A percentile compares a stretch with the other conserved stretches of the same genome.
Conservation (phyloP, 2,113 vertebrate genomes). For the Labeo catla region DNA sequence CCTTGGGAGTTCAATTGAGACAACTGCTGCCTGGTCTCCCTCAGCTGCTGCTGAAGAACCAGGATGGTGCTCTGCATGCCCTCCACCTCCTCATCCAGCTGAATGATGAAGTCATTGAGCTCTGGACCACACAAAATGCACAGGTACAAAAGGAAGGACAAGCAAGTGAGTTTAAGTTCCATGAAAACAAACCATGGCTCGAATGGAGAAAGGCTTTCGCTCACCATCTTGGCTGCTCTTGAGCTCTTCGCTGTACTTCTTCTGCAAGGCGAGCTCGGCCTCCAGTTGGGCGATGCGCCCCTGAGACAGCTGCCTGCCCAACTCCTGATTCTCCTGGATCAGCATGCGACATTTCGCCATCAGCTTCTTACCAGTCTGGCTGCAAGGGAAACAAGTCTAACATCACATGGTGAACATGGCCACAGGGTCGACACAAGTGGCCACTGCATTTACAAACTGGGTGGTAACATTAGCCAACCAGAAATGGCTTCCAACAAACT, state of each 20-base stretch:
- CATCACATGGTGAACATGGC: conserved; percentile 89
- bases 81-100: conserved; percentile 98
- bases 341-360: conserved; percentile 99
- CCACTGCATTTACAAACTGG: conserved; percentile 20
- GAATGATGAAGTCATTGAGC: conserved; percentile 99
- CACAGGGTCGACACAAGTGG: conserved; percentile 51
- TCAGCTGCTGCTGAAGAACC: conserved; percentile 95
- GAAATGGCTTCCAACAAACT: not conserved
- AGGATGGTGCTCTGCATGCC: conserved; percentile 99
- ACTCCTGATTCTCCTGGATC: conserved; percentile 99
- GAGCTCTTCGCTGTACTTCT: conserved; percentile 99
- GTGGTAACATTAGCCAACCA: conserved; percentile 2
- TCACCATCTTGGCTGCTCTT: conserved; percentile 99
- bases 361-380: conserved; percentile 99
- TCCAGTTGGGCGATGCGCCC: conserved; percentile 98
- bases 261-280: conserved; percentile 98
- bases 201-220: conserved; percentile 53
- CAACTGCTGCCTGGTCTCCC: conserved; percentile 90
- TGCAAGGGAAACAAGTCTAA: conserved; percentile 98
- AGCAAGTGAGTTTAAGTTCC: not conserved
- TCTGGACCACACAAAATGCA: conserved; percentile 74
- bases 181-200: not conserved
- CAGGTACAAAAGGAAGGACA: not conserved
- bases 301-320: conserved; percentile 98
- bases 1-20: conserved; percentile 84